These are phyloP conservation scores for Sebastes flavidus DNA, from an alignment of 2,797 vertebrate species.

Conservation along the genomic window DNA sequence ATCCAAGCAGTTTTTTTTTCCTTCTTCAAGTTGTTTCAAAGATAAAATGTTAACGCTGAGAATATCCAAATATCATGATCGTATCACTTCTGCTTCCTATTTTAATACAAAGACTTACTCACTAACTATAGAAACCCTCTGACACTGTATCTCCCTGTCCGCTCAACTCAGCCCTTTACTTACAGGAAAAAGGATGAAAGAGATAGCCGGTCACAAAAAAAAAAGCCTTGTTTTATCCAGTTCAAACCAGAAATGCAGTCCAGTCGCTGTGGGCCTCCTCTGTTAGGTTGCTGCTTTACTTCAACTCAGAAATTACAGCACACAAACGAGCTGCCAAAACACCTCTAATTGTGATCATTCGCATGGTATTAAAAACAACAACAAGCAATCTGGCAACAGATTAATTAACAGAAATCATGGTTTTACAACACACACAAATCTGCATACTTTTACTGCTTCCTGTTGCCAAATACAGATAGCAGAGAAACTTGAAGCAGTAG, in stretches of 20 bases:
- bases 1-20: not conserved
- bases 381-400: not conserved
- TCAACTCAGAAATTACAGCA: conserved; percentile 10
- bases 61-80: not conserved
- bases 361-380: not conserved
- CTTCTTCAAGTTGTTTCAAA: not conserved
- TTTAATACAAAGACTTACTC: not conserved
- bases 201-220: conserved; percentile 35
- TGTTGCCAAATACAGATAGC: not conserved
- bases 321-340: not conserved
- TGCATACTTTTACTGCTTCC: not conserved
- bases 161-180: not conserved
- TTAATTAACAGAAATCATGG: not conserved
- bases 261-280: conserved; percentile 23
- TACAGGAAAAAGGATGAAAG: conserved; percentile 30
- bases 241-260: conserved; percentile 61
- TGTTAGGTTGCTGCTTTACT: conserved; percentile 18
- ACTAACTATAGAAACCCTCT: not conserved
- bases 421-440: not conserved
- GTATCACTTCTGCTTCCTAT: not conserved
- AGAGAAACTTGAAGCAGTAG: not conserved
- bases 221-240: conserved; percentile 60
- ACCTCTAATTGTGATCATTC: not conserved
- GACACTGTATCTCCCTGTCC: not conserved
- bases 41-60: not conserved